Conservation (phyloP, 2,888 invertebrate genomes). For the Cynaeus angustus region DNA sequence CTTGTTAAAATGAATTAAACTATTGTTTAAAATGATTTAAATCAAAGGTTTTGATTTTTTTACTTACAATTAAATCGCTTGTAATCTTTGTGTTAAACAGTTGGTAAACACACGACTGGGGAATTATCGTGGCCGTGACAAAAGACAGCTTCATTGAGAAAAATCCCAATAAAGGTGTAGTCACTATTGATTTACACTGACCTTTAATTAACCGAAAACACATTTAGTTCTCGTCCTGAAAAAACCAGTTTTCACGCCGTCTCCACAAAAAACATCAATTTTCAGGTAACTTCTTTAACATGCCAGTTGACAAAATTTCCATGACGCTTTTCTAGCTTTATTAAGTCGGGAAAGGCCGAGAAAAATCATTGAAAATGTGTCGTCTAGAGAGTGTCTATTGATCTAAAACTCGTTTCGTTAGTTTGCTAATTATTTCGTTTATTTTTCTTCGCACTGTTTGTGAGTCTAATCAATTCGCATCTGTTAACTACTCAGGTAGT, state of each 20-base stretch:
- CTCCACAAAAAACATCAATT: too few relatives aligned
- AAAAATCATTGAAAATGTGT: slow-evolving; percentile 2
- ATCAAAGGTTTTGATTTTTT: slow-evolving; percentile 13
- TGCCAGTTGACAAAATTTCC: too few relatives aligned
- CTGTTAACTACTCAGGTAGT: slow-evolving; percentile 25
- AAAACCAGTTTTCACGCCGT: too few relatives aligned
- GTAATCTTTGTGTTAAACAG: slow-evolving; percentile 15
- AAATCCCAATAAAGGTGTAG: slow-evolving; percentile 3
- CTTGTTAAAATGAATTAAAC: slow-evolving; percentile 53
- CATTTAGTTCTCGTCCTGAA: too few relatives aligned
- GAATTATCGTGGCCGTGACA: slow-evolving; percentile 13
- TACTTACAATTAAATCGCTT: slow-evolving; percentile 5
- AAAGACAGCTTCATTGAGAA: slow-evolving; percentile 5
- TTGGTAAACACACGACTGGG: slow-evolving; percentile 8
- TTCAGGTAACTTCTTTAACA: too few relatives aligned
- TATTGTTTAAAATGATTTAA: slow-evolving; percentile 51
- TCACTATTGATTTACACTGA: slow-evolving; percentile 17
- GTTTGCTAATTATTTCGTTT: slow-evolving; percentile 24
- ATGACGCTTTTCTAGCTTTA: too few relatives aligned
- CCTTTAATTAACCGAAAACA: not conserved
- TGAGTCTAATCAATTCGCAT: slow-evolving; percentile 41
- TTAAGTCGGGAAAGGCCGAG: too few relatives aligned
- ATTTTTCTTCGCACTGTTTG: slow-evolving; percentile 30
- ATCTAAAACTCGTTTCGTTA: slow-evolving; percentile 19
- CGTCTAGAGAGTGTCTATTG: slow-evolving; percentile 1